Evolutionary conservation across 2,888 invertebrate species (phyloP), one percentile per base, ranked within the genome.

Genomic region (Lapara coniferarum): DNA sequence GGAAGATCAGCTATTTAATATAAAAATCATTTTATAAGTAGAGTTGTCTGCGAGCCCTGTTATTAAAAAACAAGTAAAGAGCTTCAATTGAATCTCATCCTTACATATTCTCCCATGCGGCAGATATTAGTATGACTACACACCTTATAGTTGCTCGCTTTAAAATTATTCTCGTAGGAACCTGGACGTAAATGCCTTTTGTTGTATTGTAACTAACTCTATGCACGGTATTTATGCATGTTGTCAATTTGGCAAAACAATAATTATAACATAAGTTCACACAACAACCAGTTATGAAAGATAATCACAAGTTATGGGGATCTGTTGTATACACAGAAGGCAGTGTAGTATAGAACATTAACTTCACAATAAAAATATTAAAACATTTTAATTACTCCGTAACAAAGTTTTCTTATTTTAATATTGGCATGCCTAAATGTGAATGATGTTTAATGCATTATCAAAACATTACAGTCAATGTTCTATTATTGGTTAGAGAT

Each of bases 261-360:
- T 55, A 16, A 37, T 46, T 46, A 16, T 5, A 59, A 59, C 8
- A 58, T 44, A 55, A 19, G 10, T 46, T 6, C 58, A 46, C 59
- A 44, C 58, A 44, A 59, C 58, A 44, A 59, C 59, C 44, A 59
- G n/a, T 44, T 46, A 46, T 16, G 6, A 44, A 59, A 59, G 59
- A 16, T 55, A 55, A 16, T 44, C 44, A 44, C 55, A 16, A 46
- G 37, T 37, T 37, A 5, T 59, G 59, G 46, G 46, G n/a, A 46
- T 59, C 59, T 59, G 44, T 59, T 44, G 44, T n/a, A 46, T 10
- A 59, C 19, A 55, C 44, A 59, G 10, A 16, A 46, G 57, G 16
- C 59, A 16, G 14, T 58, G 10, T 16, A 14, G n/a, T 8, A 37
- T 37, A 14, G 5, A 37, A 37, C 8, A 37, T 25, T 5, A 37